Evolutionary conservation across 2,888 invertebrate genomes (phyloP).

Genomic region (Baronia brevicornis): DNA sequence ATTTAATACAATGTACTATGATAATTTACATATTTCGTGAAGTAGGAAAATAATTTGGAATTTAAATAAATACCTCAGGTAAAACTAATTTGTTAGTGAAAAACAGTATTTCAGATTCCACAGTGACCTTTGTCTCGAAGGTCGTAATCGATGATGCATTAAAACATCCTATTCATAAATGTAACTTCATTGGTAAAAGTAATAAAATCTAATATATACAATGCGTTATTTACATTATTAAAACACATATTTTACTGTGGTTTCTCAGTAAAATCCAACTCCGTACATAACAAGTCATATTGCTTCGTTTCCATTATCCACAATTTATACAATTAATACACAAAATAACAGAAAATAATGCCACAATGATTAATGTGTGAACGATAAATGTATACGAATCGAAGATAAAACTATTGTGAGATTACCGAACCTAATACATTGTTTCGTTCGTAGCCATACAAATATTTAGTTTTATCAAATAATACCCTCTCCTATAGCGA

Average conservation of each 20-base stretch:
- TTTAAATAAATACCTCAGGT: slow-evolving; percentile 10
- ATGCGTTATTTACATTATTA: slow-evolving; percentile 39
- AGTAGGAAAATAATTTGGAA: too few species aligned
- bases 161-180: slow-evolving; percentile 45
- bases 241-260: slow-evolving; percentile 35
- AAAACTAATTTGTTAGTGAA: background rate
- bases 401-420: too few species aligned
- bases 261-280: slow-evolving; percentile 32
- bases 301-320: slow-evolving; percentile 30
- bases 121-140: slow-evolving; percentile 42
- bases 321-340: slow-evolving; percentile 17
- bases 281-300: slow-evolving; percentile 28
- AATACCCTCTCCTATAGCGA: too few species aligned
- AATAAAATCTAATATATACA: slow-evolving; percentile 53
- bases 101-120: slow-evolving; percentile 24
- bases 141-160: slow-evolving; percentile 43
- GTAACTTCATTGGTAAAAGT: slow-evolving; percentile 54
- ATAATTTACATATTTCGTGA: too few species aligned
- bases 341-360: slow-evolving; percentile 22
- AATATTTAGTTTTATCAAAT: too few species aligned
- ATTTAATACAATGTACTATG: too few species aligned
- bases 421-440: too few species aligned
- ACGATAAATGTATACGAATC: too few species aligned
- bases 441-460: too few species aligned
- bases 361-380: too few species aligned